These are phyloP conservation scores for Sphecodes monilicornis DNA, from an alignment of 2,888 invertebrate genomes.

Conservation along the genomic window DNA sequence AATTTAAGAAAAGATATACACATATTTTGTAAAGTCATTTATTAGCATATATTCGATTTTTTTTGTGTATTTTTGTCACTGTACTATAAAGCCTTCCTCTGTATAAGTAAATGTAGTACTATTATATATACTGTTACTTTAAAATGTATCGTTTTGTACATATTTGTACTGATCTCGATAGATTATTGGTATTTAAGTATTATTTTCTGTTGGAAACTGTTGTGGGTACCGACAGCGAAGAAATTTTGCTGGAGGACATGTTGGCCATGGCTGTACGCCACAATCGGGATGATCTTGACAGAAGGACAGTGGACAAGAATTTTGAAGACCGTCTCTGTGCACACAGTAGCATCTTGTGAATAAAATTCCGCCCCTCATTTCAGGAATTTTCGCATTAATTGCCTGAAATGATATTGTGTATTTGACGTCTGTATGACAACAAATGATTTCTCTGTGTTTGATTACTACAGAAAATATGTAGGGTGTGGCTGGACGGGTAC, in stretches of 20 bases:
- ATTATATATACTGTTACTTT: background rate
- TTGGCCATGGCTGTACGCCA: slow-evolving; percentile 85
- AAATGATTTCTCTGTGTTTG: background rate
- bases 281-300: slow-evolving; percentile 86
- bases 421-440: background rate
- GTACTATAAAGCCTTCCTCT: background rate
- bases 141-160: background rate
- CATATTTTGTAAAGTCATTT: background rate
- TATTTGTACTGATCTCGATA: background rate
- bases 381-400: slow-evolving; percentile 85
- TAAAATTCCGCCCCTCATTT: slow-evolving; percentile 86
- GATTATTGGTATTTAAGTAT: background rate
- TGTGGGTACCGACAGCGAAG: slow-evolving; percentile 64
- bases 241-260: slow-evolving; percentile 86
- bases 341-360: slow-evolving; percentile 87
- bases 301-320: slow-evolving; percentile 86
- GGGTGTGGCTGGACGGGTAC: background rate
- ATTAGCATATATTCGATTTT: background rate
- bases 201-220: slow-evolving; percentile 50
- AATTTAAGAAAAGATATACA: background rate
- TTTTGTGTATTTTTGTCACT: background rate
- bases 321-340: slow-evolving; percentile 87
- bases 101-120: background rate
- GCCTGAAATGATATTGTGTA: slow-evolving; percentile 19
- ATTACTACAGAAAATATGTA: background rate